Evolutionary conservation across 2,113 vertebrate species (phyloP), one percentile per base, ranked within the genome.

Genomic region (Entelurus aequoreus): DNA sequence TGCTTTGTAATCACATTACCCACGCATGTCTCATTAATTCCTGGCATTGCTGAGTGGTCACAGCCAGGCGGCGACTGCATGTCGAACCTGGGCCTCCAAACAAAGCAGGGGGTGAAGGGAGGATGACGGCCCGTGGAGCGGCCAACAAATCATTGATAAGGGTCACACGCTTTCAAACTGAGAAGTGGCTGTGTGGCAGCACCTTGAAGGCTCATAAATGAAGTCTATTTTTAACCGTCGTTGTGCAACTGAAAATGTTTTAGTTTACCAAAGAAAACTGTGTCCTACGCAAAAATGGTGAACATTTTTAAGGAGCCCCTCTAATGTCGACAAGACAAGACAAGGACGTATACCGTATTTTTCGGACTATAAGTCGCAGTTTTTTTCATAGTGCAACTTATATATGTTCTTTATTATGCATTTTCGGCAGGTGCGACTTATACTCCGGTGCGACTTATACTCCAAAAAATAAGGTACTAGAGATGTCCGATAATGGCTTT

Each of bases 1-100:
- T 68, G 65, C 69, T 80, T 75, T 79, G 82, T 79, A 84, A 87
- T 83, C 76, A 81, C 74, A 85, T 88, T 84, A 77, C 76, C 63
- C 38, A 72, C 73, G 75, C 63, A 61, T 80, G 69, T 88, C 71
- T 83, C 87, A 88, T 91, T 87, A 82, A 87, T 89, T 88, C 68
- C 63, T 28, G 59, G 76, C 83, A 81, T 71, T 78, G 78, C 75
- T 70, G 64, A 78, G 56, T 54, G 58, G 76, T 67, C 69, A 72
- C 67, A 68, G 68, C 53, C 71, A 72, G 74, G 49, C 40, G 49
- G 70, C 60, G 48, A 60, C 62, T 14, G 48, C 49, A 13, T 6
- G n/a, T 36, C 62, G 63, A 54, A 62, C 65, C 61, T 58, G 71
- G 72, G 71, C 62, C 64, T 75, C 66, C n/a, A 50, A 59, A 65